phyloP scores from a whole-genome alignment of 2,888 invertebrate genomes.

The Pandemis corylana region DNA sequence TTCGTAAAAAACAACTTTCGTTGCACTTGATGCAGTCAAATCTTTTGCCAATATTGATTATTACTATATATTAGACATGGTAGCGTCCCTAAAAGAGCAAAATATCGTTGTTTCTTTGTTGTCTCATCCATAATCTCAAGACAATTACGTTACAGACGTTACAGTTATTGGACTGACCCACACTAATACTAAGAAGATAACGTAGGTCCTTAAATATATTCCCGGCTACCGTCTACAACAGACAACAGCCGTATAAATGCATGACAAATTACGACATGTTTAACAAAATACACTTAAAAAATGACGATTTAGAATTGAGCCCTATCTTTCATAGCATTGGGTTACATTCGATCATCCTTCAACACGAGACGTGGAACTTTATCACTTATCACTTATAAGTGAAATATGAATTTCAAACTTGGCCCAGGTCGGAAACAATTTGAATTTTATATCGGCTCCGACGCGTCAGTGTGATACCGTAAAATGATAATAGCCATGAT shows the following conservation, averaged over 20 bases:
- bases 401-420: constrained; percentile 38
- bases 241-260: background rate
- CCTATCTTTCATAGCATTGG: background rate
- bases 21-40: background rate
- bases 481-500: constrained; percentile 15
- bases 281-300: background rate
- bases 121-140: background rate
- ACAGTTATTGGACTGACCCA: background rate
- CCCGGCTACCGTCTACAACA: background rate
- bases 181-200: background rate
- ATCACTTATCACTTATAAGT: background rate
- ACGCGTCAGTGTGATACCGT: constrained; percentile 17
- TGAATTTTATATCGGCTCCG: constrained; percentile 21
- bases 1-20: background rate
- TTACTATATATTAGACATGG: background rate
- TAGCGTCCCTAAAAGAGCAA: background rate
- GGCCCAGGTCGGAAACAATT: constrained; percentile 32
- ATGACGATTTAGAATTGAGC: background rate
- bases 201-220: background rate
- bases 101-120: background rate
- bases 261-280: background rate
- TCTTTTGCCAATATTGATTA: too few relatives aligned
- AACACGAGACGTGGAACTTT: background rate
- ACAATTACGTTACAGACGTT: background rate
- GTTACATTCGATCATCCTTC: background rate